Evolutionary conservation across 2,113 vertebrate species (phyloP), one percentile per base, ranked within the genome.

Genomic region (Melanostigma gelatinosum): DNA sequence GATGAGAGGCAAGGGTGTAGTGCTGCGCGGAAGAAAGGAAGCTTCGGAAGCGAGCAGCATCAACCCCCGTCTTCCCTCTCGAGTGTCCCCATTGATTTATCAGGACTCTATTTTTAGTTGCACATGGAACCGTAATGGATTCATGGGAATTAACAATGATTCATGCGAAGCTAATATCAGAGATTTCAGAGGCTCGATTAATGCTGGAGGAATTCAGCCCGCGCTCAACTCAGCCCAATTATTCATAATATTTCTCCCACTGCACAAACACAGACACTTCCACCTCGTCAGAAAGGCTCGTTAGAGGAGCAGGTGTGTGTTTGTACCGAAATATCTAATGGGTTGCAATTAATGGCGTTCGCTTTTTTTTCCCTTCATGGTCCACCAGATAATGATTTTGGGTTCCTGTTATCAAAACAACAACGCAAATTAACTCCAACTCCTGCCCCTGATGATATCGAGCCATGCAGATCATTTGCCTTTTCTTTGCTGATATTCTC

Each of bases 61-160:
- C 82, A 44, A 42, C 52, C 82, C 75, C 85, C 80, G 57, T 87
- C 87, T 83, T 86, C 88, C 82, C 80, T 92, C 88, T 77, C 42
- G 27, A 87, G 80, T 77, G 90, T 89, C 90, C 87, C 87, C 85
- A 90, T 91, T 90, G 89, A 92, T 92, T 91, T 87, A 92, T 91
- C 89, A 86, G 83, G 64, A 77, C 65, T 84, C 91, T 91, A 92
- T 93, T 92, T 93, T 89, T 91, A 92, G 91, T 85, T 81, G 84
- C 85, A 84, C 83, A 62, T 71, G 89, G 82, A 93, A 83, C 81
- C 76, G 90, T 87, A 90, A 87, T 84, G 87, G 84, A 90, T 92
- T 92, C 74, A 78, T 80, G 83, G 88, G 90, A 92, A 91, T 91
- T 90, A 89, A 91, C 89, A 80, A 83, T 90, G 92, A 91, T 88